Percentiles rank a stretch among this genome's conserved stretches.
These are phyloP conservation scores for Cephus nigrinus DNA, from an alignment of 2,888 invertebrate species.

Conservation along the genomic window DNA sequence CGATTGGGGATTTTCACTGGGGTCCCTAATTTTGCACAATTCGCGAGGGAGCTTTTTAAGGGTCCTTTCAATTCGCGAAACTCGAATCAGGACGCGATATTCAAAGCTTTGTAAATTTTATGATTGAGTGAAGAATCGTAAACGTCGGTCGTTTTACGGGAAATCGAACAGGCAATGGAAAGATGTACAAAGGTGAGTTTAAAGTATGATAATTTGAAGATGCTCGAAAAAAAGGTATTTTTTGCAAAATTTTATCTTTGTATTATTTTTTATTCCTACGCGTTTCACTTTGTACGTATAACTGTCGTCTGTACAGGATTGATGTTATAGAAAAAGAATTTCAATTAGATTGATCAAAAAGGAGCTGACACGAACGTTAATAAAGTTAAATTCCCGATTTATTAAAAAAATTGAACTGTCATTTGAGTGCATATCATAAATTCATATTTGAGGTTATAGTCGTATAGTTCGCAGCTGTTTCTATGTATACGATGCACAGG, in stretches of 20 bases:
- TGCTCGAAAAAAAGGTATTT: not conserved
- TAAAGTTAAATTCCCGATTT: constrained; percentile 35
- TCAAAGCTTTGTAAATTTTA: not conserved
- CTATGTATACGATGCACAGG: not conserved
- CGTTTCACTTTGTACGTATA: too few species aligned
- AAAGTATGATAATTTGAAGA: not conserved
- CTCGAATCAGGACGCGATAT: not conserved
- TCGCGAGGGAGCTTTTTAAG: not conserved
- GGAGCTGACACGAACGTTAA: constrained; percentile 31
- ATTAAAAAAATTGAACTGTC: constrained; percentile 1
- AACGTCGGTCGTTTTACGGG: not conserved
- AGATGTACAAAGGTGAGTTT: not conserved
- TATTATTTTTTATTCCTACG: too few species aligned
- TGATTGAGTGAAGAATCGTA: not conserved
- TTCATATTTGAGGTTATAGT: not conserved
- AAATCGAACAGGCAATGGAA: not conserved
- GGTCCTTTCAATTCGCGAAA: not conserved
- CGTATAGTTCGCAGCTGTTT: not conserved
- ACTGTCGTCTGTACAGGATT: too few species aligned
- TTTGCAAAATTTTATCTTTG: not conserved
- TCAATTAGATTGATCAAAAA: too few species aligned
- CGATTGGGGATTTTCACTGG: not conserved
- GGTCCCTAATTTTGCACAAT: not conserved
- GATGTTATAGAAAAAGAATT: too few species aligned
- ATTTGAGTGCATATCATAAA: not conserved